phyloP scores from a whole-genome alignment of 1,140 invertebrate genomes.

The Saccostrea cuccullata region DNA sequence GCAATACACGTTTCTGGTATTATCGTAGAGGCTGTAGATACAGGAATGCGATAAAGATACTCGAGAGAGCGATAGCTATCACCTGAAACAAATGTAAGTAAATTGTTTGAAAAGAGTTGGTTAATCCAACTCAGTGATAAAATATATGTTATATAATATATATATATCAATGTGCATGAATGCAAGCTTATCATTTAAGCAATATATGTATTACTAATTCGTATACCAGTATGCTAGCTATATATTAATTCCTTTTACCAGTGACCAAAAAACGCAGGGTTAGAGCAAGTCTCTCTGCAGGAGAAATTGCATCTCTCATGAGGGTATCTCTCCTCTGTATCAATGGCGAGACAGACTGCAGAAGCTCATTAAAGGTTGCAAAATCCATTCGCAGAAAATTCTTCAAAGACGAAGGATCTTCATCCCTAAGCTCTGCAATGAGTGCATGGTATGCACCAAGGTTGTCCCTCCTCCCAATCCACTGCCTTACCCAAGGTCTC shows the following conservation, averaged over 20 bases:
- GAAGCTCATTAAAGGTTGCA: background rate
- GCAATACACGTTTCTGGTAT: conserved; percentile 37
- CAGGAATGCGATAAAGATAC: conserved; percentile 13
- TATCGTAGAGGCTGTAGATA: conserved; percentile 1
- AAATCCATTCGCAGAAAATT: conserved; percentile 15
- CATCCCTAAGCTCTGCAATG: background rate
- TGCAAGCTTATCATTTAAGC: no score
- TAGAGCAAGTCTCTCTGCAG: no score
- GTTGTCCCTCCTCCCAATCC: no score
- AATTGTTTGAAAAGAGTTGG: background rate
- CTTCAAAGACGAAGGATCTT: conserved; percentile 6
- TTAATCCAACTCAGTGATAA: no score
- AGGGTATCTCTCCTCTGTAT: background rate
- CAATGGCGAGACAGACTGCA: background rate
- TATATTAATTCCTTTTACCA: no score
- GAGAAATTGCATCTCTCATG: no score
- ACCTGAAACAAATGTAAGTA: conserved; percentile 33
- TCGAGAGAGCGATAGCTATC: conserved; percentile 14
- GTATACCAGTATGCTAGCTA: no score
- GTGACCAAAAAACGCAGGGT: no score
- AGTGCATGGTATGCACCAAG: background rate
- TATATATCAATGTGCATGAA: no score
- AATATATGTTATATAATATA: no score
- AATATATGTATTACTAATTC: no score
- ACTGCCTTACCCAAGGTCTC: no score